Base-by-base conservation (phyloP, 2,888 invertebrate genomes). In the Mythimna vitellina region DNA sequence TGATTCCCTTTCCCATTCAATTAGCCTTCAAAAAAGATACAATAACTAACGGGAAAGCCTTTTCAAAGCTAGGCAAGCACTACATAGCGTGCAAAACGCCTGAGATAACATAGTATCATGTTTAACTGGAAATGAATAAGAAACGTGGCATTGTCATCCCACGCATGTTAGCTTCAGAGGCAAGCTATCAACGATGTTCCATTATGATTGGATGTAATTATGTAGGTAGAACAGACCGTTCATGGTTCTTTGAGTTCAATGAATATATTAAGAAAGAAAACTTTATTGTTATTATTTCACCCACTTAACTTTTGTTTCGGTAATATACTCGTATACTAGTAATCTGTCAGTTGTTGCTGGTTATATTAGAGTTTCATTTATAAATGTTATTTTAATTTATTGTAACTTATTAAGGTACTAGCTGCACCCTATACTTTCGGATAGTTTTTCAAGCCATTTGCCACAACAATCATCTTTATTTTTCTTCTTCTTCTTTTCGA, bases 151-250 rank as follows among this genome's bases (percentile, higher is more conserved):
- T 0, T 25, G n/a, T 10, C 58, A 66, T 78, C 78, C 81, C 77
- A 78, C 81, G 65, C 54, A 42, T 8, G 1, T 81, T 20, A 42
- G 22, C 62, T 66, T 64, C 70, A 70, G 46, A 49, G 51, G 58
- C 54, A 53, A 25, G 62, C 66, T 70, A 76, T 78, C 77, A 66
- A 56, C 57, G 81, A 81, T 81, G 63, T 76, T 46, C 77, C 35
- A 66, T 58, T 58, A 81, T 42, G 78, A 81, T 81, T n/a, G 25
- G 14, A 0, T 9, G 29, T 81, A 65, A 76, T 76, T 68, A 80
- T 63, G 20, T 29, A 20, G 38, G 57, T 32, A 49, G 53, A 35
- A 29, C 35, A n/a, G 14, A 17, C 12, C 64, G 54, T 63, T 78
- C 79, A 75, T 49, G 35, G 63, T 8, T 53, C 32, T 57, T 78